These are phyloP conservation scores for Plebejus argus DNA, from an alignment of 2,888 invertebrate species.

Conservation along the genomic window DNA sequence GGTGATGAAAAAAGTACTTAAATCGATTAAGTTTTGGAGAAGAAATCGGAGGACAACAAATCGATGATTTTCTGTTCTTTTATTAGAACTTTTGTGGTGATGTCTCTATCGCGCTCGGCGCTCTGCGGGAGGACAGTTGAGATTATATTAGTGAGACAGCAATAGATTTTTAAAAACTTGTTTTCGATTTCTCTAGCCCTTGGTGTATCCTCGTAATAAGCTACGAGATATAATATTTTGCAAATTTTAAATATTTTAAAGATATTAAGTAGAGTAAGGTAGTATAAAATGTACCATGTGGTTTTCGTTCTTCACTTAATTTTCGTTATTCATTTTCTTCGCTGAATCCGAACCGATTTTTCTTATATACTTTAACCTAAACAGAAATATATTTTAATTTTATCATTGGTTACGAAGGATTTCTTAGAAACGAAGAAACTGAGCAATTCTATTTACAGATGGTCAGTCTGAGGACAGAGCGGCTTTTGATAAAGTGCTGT, in stretches of 20 bases:
- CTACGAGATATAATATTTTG: too few relatives aligned
- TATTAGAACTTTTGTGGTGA: too few relatives aligned
- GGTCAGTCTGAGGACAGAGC: slow-evolving; percentile 40
- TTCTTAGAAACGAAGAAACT: not conserved
- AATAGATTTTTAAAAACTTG: too few relatives aligned
- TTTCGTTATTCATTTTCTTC: not conserved
- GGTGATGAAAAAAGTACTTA: too few relatives aligned
- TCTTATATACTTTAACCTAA: not conserved
- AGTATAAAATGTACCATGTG: not conserved
- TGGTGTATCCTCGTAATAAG: too few relatives aligned
- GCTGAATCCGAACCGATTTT: not conserved
- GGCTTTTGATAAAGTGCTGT: slow-evolving; percentile 59
- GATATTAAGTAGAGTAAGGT: not conserved
- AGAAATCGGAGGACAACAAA: too few relatives aligned
- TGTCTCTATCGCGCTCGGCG: too few relatives aligned
- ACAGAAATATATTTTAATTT: not conserved
- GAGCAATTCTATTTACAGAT: slow-evolving; percentile 22
- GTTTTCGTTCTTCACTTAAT: not conserved
- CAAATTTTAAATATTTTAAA: not conserved
- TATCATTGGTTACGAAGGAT: not conserved
- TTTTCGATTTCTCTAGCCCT: too few relatives aligned
- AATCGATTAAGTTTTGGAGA: too few relatives aligned
- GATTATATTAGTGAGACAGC: too few relatives aligned
- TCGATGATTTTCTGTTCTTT: too few relatives aligned
- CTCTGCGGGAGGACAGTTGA: too few relatives aligned